A percentile compares a stretch with the other conserved stretches of the same genome.
phyloP scores from a whole-genome alignment of 2,113 vertebrate species.

The Pteruthius melanotis region DNA sequence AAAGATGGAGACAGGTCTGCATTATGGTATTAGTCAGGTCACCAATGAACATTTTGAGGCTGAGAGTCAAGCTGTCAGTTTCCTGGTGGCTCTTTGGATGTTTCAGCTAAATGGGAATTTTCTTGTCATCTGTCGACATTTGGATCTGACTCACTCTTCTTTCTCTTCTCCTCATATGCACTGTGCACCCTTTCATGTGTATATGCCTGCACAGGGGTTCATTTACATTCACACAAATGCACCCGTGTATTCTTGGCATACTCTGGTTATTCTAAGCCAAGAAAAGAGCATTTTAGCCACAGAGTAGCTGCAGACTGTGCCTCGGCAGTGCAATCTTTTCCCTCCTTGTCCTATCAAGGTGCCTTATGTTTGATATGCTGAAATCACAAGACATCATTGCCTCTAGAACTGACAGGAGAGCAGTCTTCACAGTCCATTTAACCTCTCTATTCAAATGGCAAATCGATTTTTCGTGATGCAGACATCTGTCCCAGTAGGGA shows the following conservation, averaged over 20 bases:
- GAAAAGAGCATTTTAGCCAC: neutral
- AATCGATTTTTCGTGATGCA: constrained; percentile 30
- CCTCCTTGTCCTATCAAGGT: neutral
- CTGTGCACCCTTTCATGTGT: neutral
- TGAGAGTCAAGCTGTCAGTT: constrained; percentile 10
- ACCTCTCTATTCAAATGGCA: constrained; percentile 28
- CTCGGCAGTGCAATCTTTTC: neutral
- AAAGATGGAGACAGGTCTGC: constrained; percentile 6
- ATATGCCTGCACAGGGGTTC: rapidly evolving
- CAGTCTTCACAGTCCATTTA: constrained; percentile 54
- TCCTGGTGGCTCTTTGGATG: neutral
- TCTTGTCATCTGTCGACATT: neutral
- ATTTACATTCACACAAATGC: neutral
- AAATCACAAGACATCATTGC: constrained; percentile 12
- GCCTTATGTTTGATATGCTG: constrained; percentile 5
- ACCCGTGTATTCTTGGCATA: neutral
- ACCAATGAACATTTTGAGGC: neutral
- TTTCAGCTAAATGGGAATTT: constrained; percentile 12
- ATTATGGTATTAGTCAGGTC: constrained; percentile 39
- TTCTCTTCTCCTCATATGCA: neutral
- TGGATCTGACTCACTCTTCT: neutral
- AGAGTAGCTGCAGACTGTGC: neutral
- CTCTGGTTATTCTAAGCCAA: neutral
- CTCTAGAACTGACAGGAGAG: constrained; percentile 25
- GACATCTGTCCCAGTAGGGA: constrained; percentile 32